phyloP scores from a whole-genome alignment of 2,888 invertebrate species.

The Pogonocherus hispidulus region DNA sequence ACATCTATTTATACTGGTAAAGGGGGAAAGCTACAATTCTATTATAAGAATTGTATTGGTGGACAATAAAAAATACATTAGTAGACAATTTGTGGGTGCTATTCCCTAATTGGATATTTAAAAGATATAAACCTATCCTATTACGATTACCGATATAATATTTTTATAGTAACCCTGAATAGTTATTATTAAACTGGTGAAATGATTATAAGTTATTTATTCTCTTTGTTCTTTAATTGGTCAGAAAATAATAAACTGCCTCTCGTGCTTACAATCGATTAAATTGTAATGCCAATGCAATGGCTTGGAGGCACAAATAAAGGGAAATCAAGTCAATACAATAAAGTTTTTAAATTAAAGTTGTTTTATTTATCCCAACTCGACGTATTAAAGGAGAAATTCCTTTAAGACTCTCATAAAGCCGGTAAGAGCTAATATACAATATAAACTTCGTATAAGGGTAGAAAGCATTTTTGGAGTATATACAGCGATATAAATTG shows the following conservation, averaged over 20 bases:
- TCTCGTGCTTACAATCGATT: background rate
- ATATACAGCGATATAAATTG: conserved; percentile 38
- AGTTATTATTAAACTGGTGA: too few relatives aligned
- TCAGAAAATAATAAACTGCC: background rate
- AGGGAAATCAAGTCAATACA: conserved; percentile 7
- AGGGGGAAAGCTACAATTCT: too few relatives aligned
- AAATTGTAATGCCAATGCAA: background rate
- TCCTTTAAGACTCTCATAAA: conserved; percentile 28
- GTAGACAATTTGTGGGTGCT: too few relatives aligned
- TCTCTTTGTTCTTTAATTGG: background rate
- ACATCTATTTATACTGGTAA: too few relatives aligned
- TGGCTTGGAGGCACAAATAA: background rate
- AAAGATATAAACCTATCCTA: too few relatives aligned
- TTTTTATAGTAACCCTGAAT: too few relatives aligned
- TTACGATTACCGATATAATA: too few relatives aligned
- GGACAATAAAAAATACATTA: too few relatives aligned
- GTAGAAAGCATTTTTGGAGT: conserved; percentile 37
- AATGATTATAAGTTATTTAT: too few relatives aligned
- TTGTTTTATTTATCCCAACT: conserved; percentile 30
- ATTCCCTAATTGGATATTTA: too few relatives aligned
- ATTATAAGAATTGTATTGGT: too few relatives aligned
- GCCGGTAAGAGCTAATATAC: conserved; percentile 37
- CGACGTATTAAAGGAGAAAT: conserved; percentile 23
- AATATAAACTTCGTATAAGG: conserved; percentile 36
- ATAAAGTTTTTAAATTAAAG: conserved; percentile 30